Conservation (phyloP, 2,888 invertebrate species). For the Kuschelorhynchus macadamiae region DNA sequence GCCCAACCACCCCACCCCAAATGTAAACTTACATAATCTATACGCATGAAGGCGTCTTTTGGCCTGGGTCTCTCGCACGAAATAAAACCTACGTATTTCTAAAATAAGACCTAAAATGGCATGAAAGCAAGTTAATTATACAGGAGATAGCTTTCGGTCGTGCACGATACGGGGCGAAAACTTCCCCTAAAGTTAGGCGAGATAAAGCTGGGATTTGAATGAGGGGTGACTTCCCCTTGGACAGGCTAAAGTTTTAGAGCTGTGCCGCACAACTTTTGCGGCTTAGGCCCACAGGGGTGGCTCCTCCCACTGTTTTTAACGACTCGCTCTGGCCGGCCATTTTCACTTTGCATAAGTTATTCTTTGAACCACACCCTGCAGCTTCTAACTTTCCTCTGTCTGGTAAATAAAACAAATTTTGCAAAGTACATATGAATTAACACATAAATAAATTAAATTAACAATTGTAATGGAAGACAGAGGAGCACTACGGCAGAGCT, state of each 20-base stretch:
- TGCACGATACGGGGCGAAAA: conserved; percentile 61
- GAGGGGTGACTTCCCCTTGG: conserved; percentile 57
- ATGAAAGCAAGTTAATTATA: conserved; percentile 68
- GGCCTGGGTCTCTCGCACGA: conserved; percentile 46
- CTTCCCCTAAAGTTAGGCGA: conserved; percentile 59
- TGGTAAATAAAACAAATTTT: conserved; percentile 54
- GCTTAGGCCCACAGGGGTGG: conserved; percentile 66
- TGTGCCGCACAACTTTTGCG: conserved; percentile 69
- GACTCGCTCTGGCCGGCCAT: conserved; percentile 65
- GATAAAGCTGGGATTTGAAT: conserved; percentile 63
- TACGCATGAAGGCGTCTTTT: conserved; percentile 64
- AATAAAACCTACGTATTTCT: conserved; percentile 59
- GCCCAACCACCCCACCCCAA: conserved; percentile 33
- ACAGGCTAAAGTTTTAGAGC: conserved; percentile 68
- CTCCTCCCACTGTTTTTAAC: conserved; percentile 69
- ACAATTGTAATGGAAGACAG: conserved; percentile 54
- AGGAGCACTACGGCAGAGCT: conserved; percentile 45
- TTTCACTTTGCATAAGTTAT: conserved; percentile 69
- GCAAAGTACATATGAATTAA: conserved; percentile 54
- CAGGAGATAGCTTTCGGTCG: conserved; percentile 65
- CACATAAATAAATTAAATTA: conserved; percentile 57
- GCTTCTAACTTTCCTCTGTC: conserved; percentile 43
- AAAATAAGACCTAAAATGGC: conserved; percentile 65
- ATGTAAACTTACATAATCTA: conserved; percentile 62
- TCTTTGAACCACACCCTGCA: conserved; percentile 64